Percentiles rank a stretch among this genome's conserved stretches.
phyloP scores from a whole-genome alignment of 2,888 invertebrate species.

The Julus scanicus region DNA sequence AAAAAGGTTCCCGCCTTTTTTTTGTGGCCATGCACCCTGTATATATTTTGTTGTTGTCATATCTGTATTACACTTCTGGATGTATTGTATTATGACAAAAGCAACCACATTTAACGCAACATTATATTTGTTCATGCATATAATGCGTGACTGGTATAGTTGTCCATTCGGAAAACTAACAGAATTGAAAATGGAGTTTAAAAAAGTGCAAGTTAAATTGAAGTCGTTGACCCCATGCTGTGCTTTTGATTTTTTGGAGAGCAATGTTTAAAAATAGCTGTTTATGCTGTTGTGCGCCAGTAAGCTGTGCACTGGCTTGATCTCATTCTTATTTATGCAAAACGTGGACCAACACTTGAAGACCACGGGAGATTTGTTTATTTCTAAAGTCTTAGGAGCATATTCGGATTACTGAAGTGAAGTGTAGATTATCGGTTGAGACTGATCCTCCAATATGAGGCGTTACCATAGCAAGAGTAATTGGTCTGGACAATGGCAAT shows the following conservation, averaged over 20 bases:
- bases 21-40: no score
- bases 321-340: constrained; percentile 2
- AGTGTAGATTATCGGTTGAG: no score
- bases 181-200: not conserved
- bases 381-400: not conserved
- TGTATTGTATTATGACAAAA: not conserved
- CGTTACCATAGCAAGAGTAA: no score
- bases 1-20: no score
- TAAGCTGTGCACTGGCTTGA: not conserved
- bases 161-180: not conserved
- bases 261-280: not conserved
- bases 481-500: no score
- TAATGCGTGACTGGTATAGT: not conserved
- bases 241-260: constrained; percentile 18
- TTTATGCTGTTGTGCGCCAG: not conserved
- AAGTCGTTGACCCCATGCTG: constrained; percentile 26
- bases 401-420: no score
- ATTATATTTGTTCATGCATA: not conserved
- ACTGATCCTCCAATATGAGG: no score
- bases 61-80: no score
- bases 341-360: not conserved
- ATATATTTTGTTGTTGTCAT: no score
- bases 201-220: not conserved
- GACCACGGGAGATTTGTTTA: not conserved
- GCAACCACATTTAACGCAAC: not conserved